These are phyloP conservation scores for Trichonephila inaurata DNA, from an alignment of 1,140 invertebrate species.

Conservation along the genomic window DNA sequence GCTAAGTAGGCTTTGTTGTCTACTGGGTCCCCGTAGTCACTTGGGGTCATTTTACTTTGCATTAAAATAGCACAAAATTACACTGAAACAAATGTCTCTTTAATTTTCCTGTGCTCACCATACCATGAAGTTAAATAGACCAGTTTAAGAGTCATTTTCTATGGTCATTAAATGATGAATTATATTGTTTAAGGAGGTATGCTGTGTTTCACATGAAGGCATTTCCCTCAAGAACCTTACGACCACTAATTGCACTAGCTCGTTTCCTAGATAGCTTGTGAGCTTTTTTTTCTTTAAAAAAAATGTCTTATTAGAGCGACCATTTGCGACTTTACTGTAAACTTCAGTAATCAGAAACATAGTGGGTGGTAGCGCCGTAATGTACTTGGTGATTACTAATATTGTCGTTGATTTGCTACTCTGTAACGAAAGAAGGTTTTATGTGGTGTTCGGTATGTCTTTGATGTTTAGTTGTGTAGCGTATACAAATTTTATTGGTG, in stretches of 20 bases:
- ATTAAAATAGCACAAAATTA: neutral
- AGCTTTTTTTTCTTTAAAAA: neutral
- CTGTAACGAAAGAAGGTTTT: too few species aligned
- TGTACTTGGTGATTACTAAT: too few species aligned
- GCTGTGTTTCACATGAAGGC: constrained; percentile 3
- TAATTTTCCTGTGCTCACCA: constrained; percentile 31
- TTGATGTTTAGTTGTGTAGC: too few species aligned
- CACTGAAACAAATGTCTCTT: constrained; percentile 52
- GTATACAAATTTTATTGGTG: too few species aligned
- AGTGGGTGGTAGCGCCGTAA: too few species aligned
- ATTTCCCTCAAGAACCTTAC: constrained; percentile 50
- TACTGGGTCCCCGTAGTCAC: neutral
- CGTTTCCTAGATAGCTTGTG: neutral
- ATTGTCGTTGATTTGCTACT: too few species aligned
- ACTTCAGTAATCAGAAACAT: too few species aligned
- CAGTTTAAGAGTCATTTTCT: constrained; percentile 43
- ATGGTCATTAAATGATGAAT: constrained; percentile 31
- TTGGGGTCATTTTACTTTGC: constrained; percentile 42
- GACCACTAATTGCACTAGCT: neutral
- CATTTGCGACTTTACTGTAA: neutral
- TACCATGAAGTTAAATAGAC: constrained; percentile 61
- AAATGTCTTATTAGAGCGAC: neutral
- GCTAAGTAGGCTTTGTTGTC: neutral
- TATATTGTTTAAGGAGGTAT: constrained; percentile 20
- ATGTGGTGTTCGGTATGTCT: too few species aligned